phyloP scores from a whole-genome alignment of 2,888 invertebrate genomes.

The Cataglyphis cursor region DNA sequence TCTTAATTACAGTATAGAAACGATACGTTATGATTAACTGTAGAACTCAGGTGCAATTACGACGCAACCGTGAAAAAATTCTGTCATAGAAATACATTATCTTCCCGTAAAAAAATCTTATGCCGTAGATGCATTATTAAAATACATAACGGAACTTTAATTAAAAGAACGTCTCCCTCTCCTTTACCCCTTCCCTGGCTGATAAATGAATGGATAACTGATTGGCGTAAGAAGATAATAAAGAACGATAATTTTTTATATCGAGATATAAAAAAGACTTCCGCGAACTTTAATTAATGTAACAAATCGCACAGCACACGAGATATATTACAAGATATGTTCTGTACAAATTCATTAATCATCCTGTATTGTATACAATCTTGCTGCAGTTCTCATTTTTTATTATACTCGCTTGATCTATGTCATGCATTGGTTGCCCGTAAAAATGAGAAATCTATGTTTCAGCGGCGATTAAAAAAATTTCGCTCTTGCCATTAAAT shows the following conservation, averaged over 20 bases:
- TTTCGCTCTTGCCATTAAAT: background rate
- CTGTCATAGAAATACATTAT: background rate
- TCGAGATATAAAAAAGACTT: background rate
- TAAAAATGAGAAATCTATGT: background rate
- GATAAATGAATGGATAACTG: background rate
- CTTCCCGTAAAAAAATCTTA: background rate
- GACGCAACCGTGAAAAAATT: background rate
- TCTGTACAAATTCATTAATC: background rate
- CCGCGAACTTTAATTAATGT: slow-evolving; percentile 4
- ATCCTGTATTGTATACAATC: background rate
- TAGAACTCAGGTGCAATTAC: background rate
- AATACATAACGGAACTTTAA: slow-evolving; percentile 1
- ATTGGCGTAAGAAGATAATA: background rate
- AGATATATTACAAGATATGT: slow-evolving; percentile 3
- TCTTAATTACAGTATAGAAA: background rate
- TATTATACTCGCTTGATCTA: background rate
- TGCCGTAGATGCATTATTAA: background rate
- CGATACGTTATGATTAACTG: background rate
- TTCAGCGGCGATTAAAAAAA: background rate
- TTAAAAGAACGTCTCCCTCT: background rate
- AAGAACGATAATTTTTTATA: background rate
- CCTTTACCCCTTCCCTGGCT: background rate
- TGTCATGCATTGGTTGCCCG: background rate
- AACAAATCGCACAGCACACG: background rate
- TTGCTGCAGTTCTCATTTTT: background rate